Conservation (phyloP, 37 sponge, comb jelly and placozoan genomes). For the Ephydatia muelleri region DNA sequence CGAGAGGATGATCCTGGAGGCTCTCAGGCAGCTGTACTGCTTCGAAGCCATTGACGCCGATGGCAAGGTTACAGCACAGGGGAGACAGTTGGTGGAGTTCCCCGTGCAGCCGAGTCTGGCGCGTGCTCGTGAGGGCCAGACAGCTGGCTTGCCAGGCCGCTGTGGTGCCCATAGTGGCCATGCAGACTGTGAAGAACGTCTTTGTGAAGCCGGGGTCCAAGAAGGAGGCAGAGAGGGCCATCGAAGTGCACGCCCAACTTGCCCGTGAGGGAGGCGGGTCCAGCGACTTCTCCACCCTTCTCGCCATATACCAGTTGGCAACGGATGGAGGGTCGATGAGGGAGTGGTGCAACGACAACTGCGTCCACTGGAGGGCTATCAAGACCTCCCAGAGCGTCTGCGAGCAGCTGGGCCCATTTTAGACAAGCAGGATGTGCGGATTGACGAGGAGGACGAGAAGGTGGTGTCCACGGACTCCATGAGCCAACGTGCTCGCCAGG, state of each 20-base stretch:
- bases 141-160: conserved; percentile 69
- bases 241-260: conserved; percentile 62
- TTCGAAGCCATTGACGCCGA: conserved; percentile 72
- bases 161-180: conserved; percentile 79
- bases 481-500: conserved; percentile 63
- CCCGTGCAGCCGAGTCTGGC: conserved; percentile 83
- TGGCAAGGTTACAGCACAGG: conserved; percentile 64
- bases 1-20: conserved; percentile 80
- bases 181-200: conserved; percentile 90
- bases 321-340: conserved; percentile 26
- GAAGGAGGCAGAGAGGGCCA: conserved; percentile 61
- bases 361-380: conserved; percentile 80
- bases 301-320: conserved; percentile 80
- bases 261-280: conserved; percentile 65
- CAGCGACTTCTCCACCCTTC: conserved; percentile 85
- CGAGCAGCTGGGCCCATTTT: conserved; percentile 66
- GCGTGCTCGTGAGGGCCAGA: conserved; percentile 55
- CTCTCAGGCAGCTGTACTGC: conserved; percentile 83
- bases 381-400: conserved; percentile 76
- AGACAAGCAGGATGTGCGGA: conserved; percentile 21
- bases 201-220: conserved; percentile 69
- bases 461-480: conserved; percentile 12
- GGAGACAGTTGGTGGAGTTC: conserved; percentile 71
- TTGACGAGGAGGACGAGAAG: conserved; percentile 6
- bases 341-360: conserved; percentile 82